Base-by-base conservation (phyloP, 1,140 invertebrate genomes). In the Halictus rubicundus region DNA sequence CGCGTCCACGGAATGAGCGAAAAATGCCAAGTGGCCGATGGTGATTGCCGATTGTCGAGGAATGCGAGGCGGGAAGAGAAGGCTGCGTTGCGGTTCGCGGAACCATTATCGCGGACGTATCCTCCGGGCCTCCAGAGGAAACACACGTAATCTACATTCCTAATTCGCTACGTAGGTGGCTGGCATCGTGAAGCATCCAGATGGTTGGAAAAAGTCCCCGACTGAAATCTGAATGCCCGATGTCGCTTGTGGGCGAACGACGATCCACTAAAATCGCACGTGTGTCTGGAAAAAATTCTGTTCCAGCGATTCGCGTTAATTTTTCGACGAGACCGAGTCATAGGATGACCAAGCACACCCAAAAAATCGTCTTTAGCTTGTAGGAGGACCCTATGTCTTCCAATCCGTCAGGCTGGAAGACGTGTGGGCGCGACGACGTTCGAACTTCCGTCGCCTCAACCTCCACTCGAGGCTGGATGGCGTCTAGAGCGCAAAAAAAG, bases 361-460 rank as follows among this genome's bases (percentile, higher is more conserved):
- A 4, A 21, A 52, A 52, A 52, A 52, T 16, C 5, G 14, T 52
- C 4, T 52, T 4, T 0, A 52, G 19, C 19, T 52, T 6, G 27
- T 8, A 10, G 32, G 37, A 32, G 32, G 32, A 32, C 21, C 21
- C 19, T 0, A 7, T 23, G 64, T 46, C 9, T 46, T 46, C 4
- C 64, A 25, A 42, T 64, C 39, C 25, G 64, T 66, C 64, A 66
- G 39, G 5, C 39, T 16, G 25, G 69, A 86, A 79, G 78, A 87
- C 85, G 83, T 87, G 87, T 84, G 76, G 59, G 32, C 73, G 83
- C 81, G 83, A 84, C 79, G 70, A 69, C 78, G 83, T 78, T 83
- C 80, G 78, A 70, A 85, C 81, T 85, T 83, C 74, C 78, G 83
- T 59, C 61, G 21, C n/a, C 89, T 91, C 88, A 88, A 89, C 82